Evolutionary conservation across 2,888 invertebrate species (phyloP).

Genomic region (Chromoteleia sp.): DNA sequence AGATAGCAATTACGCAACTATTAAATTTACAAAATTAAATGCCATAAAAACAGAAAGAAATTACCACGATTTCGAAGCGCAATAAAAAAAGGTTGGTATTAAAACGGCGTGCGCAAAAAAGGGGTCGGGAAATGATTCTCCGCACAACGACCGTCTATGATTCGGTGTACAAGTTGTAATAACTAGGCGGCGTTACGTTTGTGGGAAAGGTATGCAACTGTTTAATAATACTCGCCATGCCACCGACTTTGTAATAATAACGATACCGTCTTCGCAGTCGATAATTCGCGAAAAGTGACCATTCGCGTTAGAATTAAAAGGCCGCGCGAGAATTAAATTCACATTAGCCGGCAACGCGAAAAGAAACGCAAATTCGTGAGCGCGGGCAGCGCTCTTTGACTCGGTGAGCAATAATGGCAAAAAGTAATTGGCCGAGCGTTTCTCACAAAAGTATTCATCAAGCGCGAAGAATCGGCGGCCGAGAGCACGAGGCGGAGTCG

Average conservation of each 20-base stretch:
- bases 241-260: conserved; percentile 24
- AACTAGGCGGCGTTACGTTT: conserved; percentile 37
- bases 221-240: conserved; percentile 27
- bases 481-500: conserved; percentile 19
- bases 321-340: conserved; percentile 39
- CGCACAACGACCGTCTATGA: conserved; percentile 19
- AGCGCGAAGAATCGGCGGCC: conserved; percentile 51
- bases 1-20: conserved; percentile 11
- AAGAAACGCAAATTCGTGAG: conserved; percentile 3
- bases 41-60: conserved; percentile 20
- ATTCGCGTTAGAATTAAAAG: conserved; percentile 6
- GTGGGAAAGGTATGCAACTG: conserved; percentile 33
- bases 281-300: conserved; percentile 29
- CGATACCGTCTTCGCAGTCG: conserved; percentile 15
- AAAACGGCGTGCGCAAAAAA: conserved; percentile 14
- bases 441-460: conserved; percentile 55
- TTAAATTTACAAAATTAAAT: conserved; percentile 31
- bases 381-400: neutral
- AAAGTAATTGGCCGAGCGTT: conserved; percentile 41
- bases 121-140: conserved; percentile 17
- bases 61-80: neutral
- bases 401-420: conserved; percentile 29
- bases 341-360: conserved; percentile 15
- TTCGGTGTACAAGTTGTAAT: conserved; percentile 26
- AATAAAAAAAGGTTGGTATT: conserved; percentile 26